Conservation (phyloP, 1,140 invertebrate species). For the Caenorhabditis tropicalis region DNA sequence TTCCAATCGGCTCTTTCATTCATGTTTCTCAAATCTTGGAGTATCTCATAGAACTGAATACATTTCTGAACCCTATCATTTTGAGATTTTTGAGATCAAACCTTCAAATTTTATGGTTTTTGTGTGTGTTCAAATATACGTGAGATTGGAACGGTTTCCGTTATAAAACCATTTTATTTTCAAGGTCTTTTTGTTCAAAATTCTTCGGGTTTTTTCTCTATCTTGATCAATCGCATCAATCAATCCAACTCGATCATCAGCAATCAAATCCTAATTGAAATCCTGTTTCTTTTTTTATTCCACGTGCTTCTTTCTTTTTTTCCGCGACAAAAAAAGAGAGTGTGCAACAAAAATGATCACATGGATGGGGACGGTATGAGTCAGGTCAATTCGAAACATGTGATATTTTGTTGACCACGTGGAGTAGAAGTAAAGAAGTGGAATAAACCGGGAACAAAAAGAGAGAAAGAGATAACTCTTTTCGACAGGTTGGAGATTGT, state of each 20-base stretch:
- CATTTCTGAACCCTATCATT: background rate
- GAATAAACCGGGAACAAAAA: background rate
- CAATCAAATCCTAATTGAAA: slow-evolving; percentile 28
- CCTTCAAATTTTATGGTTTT: background rate
- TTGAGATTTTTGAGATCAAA: background rate
- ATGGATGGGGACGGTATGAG: slow-evolving; percentile 28
- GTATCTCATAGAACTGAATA: no score
- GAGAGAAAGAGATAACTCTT: background rate
- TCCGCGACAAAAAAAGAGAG: background rate
- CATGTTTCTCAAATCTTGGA: no score
- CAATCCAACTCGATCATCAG: background rate
- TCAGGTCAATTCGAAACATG: background rate
- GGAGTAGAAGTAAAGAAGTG: background rate
- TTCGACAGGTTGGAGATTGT: background rate
- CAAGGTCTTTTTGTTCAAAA: background rate
- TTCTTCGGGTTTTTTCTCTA: background rate
- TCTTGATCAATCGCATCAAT: slow-evolving; percentile 28
- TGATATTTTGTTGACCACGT: slow-evolving; percentile 33
- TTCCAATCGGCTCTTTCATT: no score
- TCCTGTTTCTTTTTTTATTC: background rate
- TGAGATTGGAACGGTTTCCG: background rate
- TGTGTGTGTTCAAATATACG: background rate
- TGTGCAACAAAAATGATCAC: background rate
- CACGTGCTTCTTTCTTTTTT: background rate
- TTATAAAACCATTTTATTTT: background rate